phyloP scores from a whole-genome alignment of 2,113 vertebrate species.

The Ctenodactylus gundi region DNA sequence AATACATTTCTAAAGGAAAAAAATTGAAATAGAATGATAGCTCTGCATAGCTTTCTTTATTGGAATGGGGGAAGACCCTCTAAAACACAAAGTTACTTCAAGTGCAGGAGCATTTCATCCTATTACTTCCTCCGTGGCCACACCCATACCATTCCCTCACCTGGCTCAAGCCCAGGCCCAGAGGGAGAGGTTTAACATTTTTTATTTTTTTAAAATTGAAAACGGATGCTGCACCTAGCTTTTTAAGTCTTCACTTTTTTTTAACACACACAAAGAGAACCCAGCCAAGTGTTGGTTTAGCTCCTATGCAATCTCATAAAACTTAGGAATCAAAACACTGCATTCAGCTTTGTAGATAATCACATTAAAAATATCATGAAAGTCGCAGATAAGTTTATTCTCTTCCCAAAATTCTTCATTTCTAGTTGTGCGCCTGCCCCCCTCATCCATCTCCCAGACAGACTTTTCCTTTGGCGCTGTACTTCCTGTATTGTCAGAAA shows the following conservation, averaged over 20 bases:
- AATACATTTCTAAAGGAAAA: constrained; percentile 45
- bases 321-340: constrained; percentile 55
- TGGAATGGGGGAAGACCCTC: neutral
- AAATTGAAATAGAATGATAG: constrained; percentile 36
- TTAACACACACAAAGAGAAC: neutral
- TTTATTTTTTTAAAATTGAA: constrained; percentile 72
- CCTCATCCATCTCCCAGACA: neutral
- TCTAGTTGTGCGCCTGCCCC: constrained; percentile 15
- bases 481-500: constrained; percentile 64
- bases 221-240: constrained; percentile 63
- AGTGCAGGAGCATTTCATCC: constrained; percentile 43
- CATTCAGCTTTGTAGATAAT: constrained; percentile 22
- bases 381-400: neutral
- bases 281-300: constrained; percentile 47
- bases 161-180: constrained; percentile 46
- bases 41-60: constrained; percentile 24
- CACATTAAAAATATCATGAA: constrained; percentile 36
- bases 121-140: constrained; percentile 34
- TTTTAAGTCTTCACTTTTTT: constrained; percentile 51
- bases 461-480: constrained; percentile 56
- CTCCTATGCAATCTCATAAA: constrained; percentile 52
- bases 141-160: constrained; percentile 37
- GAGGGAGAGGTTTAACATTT: constrained; percentile 45
- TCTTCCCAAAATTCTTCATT: constrained; percentile 51
- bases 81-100: constrained; percentile 46